Conservation (phyloP, 2,113 vertebrate species). For the Isurus oxyrinchus region DNA sequence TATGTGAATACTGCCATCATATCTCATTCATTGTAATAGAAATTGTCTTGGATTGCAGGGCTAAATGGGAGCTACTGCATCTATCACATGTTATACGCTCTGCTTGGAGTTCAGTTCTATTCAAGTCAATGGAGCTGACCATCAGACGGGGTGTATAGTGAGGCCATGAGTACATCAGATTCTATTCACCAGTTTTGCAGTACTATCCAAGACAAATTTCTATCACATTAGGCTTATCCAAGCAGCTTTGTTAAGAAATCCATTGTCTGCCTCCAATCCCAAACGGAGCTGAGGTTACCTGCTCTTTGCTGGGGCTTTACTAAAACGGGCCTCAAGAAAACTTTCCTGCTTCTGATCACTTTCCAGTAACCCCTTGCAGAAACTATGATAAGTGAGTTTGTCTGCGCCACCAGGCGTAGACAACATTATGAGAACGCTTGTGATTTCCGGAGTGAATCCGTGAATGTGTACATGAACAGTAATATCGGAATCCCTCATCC, state of each 20-base stretch:
- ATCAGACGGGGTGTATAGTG: neutral
- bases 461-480: neutral
- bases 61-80: neutral
- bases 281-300: neutral
- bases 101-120: neutral
- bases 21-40: neutral
- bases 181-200: neutral
- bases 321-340: neutral
- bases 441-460: neutral
- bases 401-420: neutral
- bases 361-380: neutral
- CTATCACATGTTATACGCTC: neutral
- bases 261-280: neutral
- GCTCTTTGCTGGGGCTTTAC: neutral
- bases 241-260: neutral
- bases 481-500: neutral
- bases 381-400: neutral
- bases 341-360: neutral
- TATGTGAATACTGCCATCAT: neutral
- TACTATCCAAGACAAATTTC: neutral
- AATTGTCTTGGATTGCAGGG: neutral
- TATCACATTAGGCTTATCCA: neutral
- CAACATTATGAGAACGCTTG: neutral
- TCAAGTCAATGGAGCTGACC: neutral
- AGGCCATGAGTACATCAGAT: neutral